Evolutionary conservation across 2,888 invertebrate species (phyloP), one percentile per base, ranked within the genome.

Genomic region (Tridacna gigas): DNA sequence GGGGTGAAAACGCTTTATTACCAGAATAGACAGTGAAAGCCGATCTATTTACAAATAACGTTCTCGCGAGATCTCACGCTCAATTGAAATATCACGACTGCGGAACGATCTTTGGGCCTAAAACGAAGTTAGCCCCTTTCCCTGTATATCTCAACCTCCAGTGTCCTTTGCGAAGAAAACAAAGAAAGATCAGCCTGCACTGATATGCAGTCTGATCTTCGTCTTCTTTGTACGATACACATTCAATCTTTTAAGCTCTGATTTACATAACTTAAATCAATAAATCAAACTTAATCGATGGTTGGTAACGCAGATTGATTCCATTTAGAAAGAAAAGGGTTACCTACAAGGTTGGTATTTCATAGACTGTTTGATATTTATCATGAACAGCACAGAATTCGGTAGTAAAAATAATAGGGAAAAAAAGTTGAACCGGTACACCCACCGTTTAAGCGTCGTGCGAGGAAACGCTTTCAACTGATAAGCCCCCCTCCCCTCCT

Each of bases 41-140:
- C 20, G 67, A 67, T 67, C 67, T 74, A 74, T 60, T 74, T 74
- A 80, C 75, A 75, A 80, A 80, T 61, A 66, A 74, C 13, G 28
- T 47, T 80, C 74, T 66, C 22, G 61, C 47, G 74, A 67, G 80
- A 61, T 56, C 75, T 67, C 47, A 80, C 80, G 80, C 66, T 69
- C 75, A 80, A 80, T 80, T 60, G 45, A 56, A 69, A 65, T 18
- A 45, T 75, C 67, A 80, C 75, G 56, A 75, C 22, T 15, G 60
- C 60, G 60, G 67, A 75, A 80, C 80, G 75, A 69, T 22, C 75
- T 60, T n/a, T 67, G 61, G 45, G 45, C 18, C 37, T 37, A 67
- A 37, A 56, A 56, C 56, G 56, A 56, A 56, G 15, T 56, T 56
- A 5, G 9, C 56, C 37, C 37, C 37, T 4, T 37, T 4, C 37